Evolutionary conservation across 2,888 invertebrate genomes (phyloP).

Genomic region (Furcula furcula): DNA sequence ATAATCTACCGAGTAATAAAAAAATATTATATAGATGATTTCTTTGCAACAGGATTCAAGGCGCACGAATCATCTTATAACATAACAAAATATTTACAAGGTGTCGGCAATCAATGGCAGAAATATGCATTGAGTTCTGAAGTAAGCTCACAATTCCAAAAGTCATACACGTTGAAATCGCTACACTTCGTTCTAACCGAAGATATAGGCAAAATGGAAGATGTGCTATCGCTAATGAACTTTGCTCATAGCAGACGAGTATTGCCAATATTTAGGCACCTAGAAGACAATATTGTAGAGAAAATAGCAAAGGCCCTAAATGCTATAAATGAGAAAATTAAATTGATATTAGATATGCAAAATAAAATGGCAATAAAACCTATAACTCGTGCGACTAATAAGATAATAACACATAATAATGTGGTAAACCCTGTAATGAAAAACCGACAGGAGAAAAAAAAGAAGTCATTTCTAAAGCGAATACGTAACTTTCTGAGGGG

Average conservation of each 20-base stretch:
- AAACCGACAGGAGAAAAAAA: conserved; percentile 3
- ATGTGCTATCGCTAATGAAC: conserved; percentile 38
- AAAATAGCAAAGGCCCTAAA: conserved; percentile 35
- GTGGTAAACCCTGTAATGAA: background rate
- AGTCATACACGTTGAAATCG: conserved; percentile 46
- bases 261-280: conserved; percentile 27
- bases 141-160: conserved; percentile 31
- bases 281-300: conserved; percentile 30
- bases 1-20: conserved; percentile 47
- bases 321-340: conserved; percentile 35
- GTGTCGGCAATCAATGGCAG: conserved; percentile 47
- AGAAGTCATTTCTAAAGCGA: conserved; percentile 49
- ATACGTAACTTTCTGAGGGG: conserved; percentile 46
- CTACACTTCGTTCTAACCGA: conserved; percentile 43
- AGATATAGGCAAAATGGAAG: conserved; percentile 49
- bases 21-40: conserved; percentile 35
- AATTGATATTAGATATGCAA: conserved; percentile 22
- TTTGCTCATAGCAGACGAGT: conserved; percentile 47
- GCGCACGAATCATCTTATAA: conserved; percentile 39
- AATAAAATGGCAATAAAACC: conserved; percentile 1
- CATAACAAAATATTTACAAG: conserved; percentile 38
- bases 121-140: conserved; percentile 28
- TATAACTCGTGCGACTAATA: background rate
- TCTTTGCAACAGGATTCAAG: conserved; percentile 20
- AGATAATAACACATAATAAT: background rate